Percentiles rank a stretch among this genome's conserved stretches.
Conservation (phyloP, 2,113 vertebrate species). For the Orcinus orca region DNA sequence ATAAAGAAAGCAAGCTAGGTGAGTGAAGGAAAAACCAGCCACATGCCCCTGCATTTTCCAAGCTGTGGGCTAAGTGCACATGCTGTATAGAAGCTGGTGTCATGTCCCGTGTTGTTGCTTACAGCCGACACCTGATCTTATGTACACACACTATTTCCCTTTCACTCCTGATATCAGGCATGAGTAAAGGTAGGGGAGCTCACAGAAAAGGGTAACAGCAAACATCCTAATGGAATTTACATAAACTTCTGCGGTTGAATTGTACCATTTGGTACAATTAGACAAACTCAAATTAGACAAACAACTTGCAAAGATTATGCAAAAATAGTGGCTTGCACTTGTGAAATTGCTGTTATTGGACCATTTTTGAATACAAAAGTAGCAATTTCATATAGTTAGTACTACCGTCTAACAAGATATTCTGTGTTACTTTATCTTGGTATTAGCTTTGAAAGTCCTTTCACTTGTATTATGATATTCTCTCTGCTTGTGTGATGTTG, state of each 20-base stretch:
- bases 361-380: not conserved
- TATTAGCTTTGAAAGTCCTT: slow-evolving; percentile 15
- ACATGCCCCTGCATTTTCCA: not conserved
- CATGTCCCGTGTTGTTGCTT: not conserved
- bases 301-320: not conserved
- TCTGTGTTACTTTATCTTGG: not conserved
- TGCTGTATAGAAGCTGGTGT: not conserved
- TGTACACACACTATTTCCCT: not conserved
- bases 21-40: not conserved
- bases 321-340: not conserved
- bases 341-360: not conserved
- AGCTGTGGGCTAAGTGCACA: not conserved
- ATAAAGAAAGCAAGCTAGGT: not conserved
- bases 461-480: not conserved
- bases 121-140: not conserved
- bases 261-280: not conserved
- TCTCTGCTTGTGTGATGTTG: not conserved
- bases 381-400: not conserved
- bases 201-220: not conserved
- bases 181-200: not conserved
- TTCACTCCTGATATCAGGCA: not conserved
- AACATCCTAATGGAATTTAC: not conserved
- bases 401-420: not conserved
- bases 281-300: slow-evolving; percentile 1
- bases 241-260: not conserved